These are phyloP conservation scores for Pharmacophagus antenor DNA, from an alignment of 2,888 invertebrate genomes.

Conservation along the genomic window DNA sequence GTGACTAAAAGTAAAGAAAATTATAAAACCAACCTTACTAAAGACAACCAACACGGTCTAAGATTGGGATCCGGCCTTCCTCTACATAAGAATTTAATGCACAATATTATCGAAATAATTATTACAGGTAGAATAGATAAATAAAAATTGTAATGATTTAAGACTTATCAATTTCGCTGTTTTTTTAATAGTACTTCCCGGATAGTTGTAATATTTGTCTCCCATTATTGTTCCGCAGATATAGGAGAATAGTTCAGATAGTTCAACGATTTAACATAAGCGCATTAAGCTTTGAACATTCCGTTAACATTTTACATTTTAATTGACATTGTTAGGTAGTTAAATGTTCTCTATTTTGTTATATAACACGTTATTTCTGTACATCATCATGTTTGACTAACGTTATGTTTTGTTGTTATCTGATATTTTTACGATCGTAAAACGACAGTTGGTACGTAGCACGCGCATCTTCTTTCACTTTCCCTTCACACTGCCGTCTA, in stretches of 20 bases:
- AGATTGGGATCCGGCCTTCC: too few species aligned
- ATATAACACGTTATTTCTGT: constrained; percentile 5
- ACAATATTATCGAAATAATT: too few species aligned
- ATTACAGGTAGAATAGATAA: too few species aligned
- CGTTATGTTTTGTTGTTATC: constrained; percentile 6
- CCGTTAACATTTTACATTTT: constrained; percentile 1
- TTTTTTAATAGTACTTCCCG: too few species aligned
- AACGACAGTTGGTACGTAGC: constrained; percentile 7
- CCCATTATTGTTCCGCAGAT: not conserved
- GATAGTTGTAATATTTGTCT: too few species aligned
- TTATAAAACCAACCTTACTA: too few species aligned
- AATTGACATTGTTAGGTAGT: constrained; percentile 5
- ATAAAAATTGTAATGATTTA: too few species aligned
- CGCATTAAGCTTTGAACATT: not conserved
- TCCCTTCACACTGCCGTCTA: constrained; percentile 21
- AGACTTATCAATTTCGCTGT: too few species aligned
- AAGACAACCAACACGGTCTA: too few species aligned
- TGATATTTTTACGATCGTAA: constrained; percentile 9
- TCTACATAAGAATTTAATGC: too few species aligned
- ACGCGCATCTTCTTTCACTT: constrained; percentile 25
- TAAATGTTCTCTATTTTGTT: constrained; percentile 12
- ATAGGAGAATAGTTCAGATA: too few species aligned
- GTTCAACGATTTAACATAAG: not conserved
- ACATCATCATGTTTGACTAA: constrained; percentile 5
- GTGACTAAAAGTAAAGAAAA: too few species aligned